A percentile compares a stretch with the other conserved stretches of the same genome.
phyloP scores from a whole-genome alignment of 1,140 invertebrate genomes.

The Neoseiulus cucumeris region DNA sequence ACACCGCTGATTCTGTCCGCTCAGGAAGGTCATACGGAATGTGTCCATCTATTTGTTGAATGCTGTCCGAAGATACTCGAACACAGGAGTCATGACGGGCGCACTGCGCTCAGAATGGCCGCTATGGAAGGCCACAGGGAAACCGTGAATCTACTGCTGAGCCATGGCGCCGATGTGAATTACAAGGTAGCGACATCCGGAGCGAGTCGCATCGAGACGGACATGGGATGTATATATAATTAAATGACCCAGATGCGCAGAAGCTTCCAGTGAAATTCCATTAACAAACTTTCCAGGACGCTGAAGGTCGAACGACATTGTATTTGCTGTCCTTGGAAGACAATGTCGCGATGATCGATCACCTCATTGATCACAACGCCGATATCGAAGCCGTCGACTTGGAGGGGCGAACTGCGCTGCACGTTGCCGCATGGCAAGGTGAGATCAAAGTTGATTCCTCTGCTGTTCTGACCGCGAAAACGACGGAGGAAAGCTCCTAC shows the following conservation, averaged over 20 bases:
- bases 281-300: conserved; percentile 34
- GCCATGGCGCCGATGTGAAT: conserved; percentile 62
- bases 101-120: conserved; percentile 73
- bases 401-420: conserved; percentile 72
- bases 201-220: background rate
- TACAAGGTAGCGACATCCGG: conserved; percentile 32
- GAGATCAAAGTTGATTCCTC: background rate
- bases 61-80: conserved; percentile 37
- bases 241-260: too few species aligned
- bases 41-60: conserved; percentile 26
- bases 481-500: background rate
- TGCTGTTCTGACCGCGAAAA: background rate
- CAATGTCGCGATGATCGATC: conserved; percentile 57
- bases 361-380: conserved; percentile 53
- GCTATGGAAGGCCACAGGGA: conserved; percentile 64
- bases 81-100: conserved; percentile 74
- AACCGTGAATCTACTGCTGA: conserved; percentile 47
- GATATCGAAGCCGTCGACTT: conserved; percentile 66
- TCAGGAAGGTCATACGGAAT: conserved; percentile 57
- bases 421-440: conserved; percentile 84
- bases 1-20: conserved; percentile 69
- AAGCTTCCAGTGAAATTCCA: background rate
- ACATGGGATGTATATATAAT: too few species aligned
- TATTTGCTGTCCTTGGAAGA: conserved; percentile 82
- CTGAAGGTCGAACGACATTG: conserved; percentile 70